Percentiles rank a stretch among this genome's conserved stretches.
Evolutionary conservation across 2,888 invertebrate species (phyloP).

Genomic region (Meganola albula): DNA sequence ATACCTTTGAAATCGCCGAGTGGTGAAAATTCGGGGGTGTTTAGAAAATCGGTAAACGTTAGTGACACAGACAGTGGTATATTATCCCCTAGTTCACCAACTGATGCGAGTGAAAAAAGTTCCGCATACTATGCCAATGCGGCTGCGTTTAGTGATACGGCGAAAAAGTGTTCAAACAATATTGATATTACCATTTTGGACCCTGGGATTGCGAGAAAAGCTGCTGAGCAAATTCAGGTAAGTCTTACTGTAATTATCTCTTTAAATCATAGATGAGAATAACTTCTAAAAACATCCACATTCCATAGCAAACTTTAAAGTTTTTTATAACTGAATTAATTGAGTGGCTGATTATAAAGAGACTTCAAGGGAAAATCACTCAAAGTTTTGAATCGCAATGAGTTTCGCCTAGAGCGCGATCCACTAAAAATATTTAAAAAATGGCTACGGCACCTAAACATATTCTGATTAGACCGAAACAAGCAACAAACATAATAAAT

Average conservation of each 20-base stretch:
- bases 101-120: slow-evolving; percentile 65
- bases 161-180: slow-evolving; percentile 49
- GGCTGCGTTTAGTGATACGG: slow-evolving; percentile 56
- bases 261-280: background rate
- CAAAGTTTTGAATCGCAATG: too few relatives aligned
- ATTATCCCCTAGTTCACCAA: slow-evolving; percentile 79
- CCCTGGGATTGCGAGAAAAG: slow-evolving; percentile 63
- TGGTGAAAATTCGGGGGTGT: slow-evolving; percentile 44
- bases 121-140: slow-evolving; percentile 60
- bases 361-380: too few relatives aligned
- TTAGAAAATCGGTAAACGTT: slow-evolving; percentile 61
- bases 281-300: too few relatives aligned
- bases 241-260: too few relatives aligned
- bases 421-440: too few relatives aligned
- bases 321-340: too few relatives aligned
- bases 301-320: too few relatives aligned
- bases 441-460: too few relatives aligned
- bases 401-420: too few relatives aligned
- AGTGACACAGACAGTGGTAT: slow-evolving; percentile 82
- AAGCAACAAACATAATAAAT: too few relatives aligned
- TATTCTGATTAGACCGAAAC: too few relatives aligned
- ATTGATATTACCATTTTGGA: slow-evolving; percentile 64
- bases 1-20: slow-evolving; percentile 50
- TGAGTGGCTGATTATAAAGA: too few relatives aligned
- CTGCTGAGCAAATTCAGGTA: slow-evolving; percentile 70